These are phyloP conservation scores for Leuciscus waleckii DNA, from an alignment of 2,797 vertebrate genomes.

Conservation along the genomic window DNA sequence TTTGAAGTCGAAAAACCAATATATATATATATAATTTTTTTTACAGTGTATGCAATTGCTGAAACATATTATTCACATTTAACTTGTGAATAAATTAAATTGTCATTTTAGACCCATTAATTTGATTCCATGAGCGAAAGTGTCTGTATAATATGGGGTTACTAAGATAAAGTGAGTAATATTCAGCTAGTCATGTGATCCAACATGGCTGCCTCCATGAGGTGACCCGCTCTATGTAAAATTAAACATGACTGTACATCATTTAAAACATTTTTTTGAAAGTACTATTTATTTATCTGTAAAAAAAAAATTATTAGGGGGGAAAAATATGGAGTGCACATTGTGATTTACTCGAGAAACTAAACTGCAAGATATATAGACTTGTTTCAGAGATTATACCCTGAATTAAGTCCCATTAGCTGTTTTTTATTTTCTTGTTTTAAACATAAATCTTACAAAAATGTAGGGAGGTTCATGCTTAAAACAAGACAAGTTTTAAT, in stretches of 20 bases:
- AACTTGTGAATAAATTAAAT: no score
- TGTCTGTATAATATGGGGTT: neutral
- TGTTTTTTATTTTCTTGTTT: neutral
- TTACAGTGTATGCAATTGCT: neutral
- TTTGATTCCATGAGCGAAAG: neutral
- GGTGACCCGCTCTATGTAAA: neutral
- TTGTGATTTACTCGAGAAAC: neutral
- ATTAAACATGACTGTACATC: neutral
- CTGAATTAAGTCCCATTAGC: neutral
- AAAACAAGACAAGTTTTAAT: neutral
- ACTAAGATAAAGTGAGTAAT: neutral
- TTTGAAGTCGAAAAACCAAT: no score
- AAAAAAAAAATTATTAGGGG: neutral
- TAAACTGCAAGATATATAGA: neutral
- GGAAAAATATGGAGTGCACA: neutral
- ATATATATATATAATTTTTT: no score
- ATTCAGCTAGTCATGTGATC: neutral
- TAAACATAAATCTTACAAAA: neutral
- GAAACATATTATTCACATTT: neutral
- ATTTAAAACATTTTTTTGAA: neutral
- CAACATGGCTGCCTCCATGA: neutral
- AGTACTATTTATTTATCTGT: neutral
- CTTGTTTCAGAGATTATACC: neutral
- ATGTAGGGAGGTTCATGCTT: neutral
- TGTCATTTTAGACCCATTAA: neutral